Percentiles rank a stretch among this genome's conserved stretches.
These are phyloP conservation scores for Penaeus indicus DNA, from an alignment of 1,140 invertebrate species.

Conservation along the genomic window DNA sequence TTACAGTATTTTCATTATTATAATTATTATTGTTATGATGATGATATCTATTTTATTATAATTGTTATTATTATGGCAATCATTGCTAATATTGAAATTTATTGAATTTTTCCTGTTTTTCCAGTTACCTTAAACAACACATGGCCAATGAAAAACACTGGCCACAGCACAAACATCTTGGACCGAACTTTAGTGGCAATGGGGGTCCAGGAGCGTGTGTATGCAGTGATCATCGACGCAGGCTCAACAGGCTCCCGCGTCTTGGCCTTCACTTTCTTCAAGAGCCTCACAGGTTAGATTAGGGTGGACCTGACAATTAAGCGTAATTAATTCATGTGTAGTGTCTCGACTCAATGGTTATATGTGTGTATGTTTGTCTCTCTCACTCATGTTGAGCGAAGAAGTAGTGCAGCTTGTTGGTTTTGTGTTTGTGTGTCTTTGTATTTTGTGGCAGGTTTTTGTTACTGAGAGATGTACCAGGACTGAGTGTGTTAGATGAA, in stretches of 20 bases:
- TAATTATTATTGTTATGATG: no score
- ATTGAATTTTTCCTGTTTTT: not conserved
- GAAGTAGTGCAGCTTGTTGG: not conserved
- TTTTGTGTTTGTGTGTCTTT: conserved; percentile 9
- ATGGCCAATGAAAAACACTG: conserved; percentile 59
- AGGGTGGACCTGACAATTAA: no score
- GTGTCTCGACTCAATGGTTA: not conserved
- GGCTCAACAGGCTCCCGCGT: conserved; percentile 95
- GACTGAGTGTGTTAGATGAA: no score
- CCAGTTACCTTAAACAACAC: conserved; percentile 65
- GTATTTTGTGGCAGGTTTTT: no score
- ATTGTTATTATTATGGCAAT: not conserved
- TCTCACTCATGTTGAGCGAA: not conserved
- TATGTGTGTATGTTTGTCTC: not conserved
- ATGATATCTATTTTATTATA: not conserved
- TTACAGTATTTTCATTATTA: no score
- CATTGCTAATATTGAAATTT: not conserved
- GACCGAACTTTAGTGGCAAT: conserved; percentile 78
- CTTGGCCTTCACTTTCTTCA: conserved; percentile 89
- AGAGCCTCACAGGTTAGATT: conserved; percentile 76
- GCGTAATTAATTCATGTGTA: not conserved
- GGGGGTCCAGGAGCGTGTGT: conserved; percentile 81
- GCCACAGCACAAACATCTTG: conserved; percentile 66
- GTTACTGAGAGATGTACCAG: no score
- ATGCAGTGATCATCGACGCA: conserved; percentile 96